Evolutionary conservation across 2,888 invertebrate genomes (phyloP).

Genomic region (Sinopyrophorus schimmeli): DNA sequence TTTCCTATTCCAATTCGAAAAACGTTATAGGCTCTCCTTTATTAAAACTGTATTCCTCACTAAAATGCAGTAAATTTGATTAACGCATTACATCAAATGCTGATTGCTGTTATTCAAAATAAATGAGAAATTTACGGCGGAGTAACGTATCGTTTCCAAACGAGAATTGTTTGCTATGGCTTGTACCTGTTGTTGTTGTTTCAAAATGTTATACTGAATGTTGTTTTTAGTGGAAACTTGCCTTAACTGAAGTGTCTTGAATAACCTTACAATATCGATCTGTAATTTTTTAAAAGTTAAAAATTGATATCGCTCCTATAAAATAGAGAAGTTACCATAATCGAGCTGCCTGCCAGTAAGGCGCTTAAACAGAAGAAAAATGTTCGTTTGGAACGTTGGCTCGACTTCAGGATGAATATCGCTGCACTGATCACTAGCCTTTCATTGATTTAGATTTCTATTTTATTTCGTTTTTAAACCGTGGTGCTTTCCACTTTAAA

Average conservation of each 20-base stretch:
- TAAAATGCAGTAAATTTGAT: no score
- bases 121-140: no score
- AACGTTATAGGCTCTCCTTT: no score
- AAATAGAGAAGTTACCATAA: slow-evolving; percentile 19
- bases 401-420: no score
- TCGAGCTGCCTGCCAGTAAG: slow-evolving; percentile 6
- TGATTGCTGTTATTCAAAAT: no score
- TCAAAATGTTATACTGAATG: slow-evolving; percentile 31
- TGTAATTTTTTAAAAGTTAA: slow-evolving; percentile 17
- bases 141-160: no score
- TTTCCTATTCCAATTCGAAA: no score
- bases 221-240: slow-evolving; percentile 35
- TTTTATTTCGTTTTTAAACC: slow-evolving; percentile 24
- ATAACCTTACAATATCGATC: slow-evolving; percentile 24
- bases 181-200: slow-evolving; percentile 34
- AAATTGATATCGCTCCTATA: slow-evolving; percentile 12
- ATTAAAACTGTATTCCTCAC: no score
- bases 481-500: slow-evolving; percentile 50
- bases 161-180: slow-evolving; percentile 25
- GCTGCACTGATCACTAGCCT: no score
- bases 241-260: slow-evolving; percentile 43
- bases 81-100: no score
- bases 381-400: slow-evolving; percentile 12
- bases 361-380: slow-evolving; percentile 10
- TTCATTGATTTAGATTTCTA: no score